A percentile compares a stretch with the other conserved stretches of the same genome.
These are phyloP conservation scores for Tachina lurida DNA, from an alignment of 2,888 invertebrate genomes.

Conservation along the genomic window DNA sequence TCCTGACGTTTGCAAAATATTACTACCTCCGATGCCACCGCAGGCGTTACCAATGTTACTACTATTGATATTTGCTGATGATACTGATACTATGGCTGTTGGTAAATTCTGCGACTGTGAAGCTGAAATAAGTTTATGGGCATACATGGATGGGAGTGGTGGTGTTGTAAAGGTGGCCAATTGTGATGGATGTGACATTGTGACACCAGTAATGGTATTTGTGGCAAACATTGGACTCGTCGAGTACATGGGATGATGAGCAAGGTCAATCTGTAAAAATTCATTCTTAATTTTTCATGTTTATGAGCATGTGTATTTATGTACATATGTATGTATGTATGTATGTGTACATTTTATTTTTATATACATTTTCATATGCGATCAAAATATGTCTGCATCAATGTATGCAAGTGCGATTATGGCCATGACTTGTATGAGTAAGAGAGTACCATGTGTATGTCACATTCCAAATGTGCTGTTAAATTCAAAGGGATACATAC, in stretches of 20 bases:
- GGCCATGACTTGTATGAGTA: too few relatives aligned
- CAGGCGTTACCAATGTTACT: slow-evolving; percentile 61
- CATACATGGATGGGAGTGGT: slow-evolving; percentile 81
- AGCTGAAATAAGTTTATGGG: slow-evolving; percentile 80
- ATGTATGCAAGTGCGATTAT: not conserved
- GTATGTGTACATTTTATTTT: not conserved
- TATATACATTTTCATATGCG: not conserved
- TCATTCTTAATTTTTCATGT: slow-evolving; percentile 33
- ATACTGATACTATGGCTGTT: slow-evolving; percentile 59
- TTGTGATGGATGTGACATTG: slow-evolving; percentile 83
- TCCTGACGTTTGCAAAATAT: slow-evolving; percentile 77
- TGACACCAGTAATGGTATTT: slow-evolving; percentile 81
- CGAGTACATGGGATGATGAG: slow-evolving; percentile 83
- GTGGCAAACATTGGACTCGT: slow-evolving; percentile 82
- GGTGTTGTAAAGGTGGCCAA: slow-evolving; percentile 82
- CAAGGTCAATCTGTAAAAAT: slow-evolving; percentile 81
- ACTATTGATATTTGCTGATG: slow-evolving; percentile 53
- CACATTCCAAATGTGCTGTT: too few relatives aligned
- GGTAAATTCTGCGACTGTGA: slow-evolving; percentile 68
- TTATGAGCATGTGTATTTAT: slow-evolving; percentile 26
- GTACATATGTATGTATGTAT: slow-evolving; percentile 2
- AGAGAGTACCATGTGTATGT: too few relatives aligned
- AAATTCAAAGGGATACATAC: too few relatives aligned
- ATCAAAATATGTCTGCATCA: not conserved
- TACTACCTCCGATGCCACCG: slow-evolving; percentile 75